Conservation (phyloP, 2,113 vertebrate species). For the Callipepla californica region DNA sequence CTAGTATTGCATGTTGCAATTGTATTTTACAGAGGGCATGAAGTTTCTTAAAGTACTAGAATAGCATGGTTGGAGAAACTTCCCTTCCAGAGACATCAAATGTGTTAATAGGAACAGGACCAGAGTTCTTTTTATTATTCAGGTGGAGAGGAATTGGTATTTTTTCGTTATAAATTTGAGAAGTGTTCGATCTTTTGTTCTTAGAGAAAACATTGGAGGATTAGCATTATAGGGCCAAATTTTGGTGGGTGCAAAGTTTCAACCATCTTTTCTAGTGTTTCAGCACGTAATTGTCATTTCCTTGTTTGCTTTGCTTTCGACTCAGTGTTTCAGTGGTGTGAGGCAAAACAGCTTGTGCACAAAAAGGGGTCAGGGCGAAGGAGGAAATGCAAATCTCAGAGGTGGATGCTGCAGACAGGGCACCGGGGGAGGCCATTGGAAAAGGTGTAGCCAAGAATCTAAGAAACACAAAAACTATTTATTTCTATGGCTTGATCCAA, state of each 20-base stretch:
- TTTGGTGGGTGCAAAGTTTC: conserved; percentile 48
- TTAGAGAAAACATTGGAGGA: conserved; percentile 43
- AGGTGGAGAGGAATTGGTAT: conserved; percentile 69
- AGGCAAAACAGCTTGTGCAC: conserved; percentile 4
- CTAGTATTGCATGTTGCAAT: neutral
- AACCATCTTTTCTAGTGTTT: conserved; percentile 26
- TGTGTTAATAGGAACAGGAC: conserved; percentile 73
- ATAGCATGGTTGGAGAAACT: conserved; percentile 54
- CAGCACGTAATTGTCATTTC: conserved; percentile 43
- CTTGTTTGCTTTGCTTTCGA: conserved; percentile 36
- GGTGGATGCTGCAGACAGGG: neutral
- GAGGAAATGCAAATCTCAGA: conserved; percentile 18
- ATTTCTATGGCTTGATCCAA: conserved; percentile 65
- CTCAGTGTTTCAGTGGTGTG: neutral
- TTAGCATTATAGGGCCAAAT: conserved; percentile 52
- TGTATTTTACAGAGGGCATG: conserved; percentile 26
- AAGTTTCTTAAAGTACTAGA: conserved; percentile 63
- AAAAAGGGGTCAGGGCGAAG: neutral
- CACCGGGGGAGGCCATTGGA: neutral
- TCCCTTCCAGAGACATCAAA: conserved; percentile 73
- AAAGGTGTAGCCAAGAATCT: conserved; percentile 46
- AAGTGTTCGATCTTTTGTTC: conserved; percentile 72
- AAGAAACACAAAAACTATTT: conserved; percentile 71
- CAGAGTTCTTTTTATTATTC: conserved; percentile 69
- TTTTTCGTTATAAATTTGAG: conserved; percentile 71